Base-by-base conservation (phyloP, 2,113 vertebrate species). In the Pygoscelis antarcticus region DNA sequence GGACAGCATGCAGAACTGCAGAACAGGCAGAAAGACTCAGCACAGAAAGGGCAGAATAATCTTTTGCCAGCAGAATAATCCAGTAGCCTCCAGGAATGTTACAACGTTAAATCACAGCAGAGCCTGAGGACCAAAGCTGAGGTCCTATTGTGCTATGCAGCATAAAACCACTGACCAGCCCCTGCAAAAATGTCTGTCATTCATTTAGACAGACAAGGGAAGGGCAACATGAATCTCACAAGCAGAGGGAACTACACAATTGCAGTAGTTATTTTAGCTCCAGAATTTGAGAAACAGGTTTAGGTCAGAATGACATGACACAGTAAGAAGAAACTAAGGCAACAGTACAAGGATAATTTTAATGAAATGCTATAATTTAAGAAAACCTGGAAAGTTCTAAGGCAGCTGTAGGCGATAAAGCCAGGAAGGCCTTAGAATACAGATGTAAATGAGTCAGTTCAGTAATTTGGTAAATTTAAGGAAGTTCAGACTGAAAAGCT, bases 401-500 rank as follows among this genome's bases (percentile, higher is more conserved):
- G 42, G 74, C 74, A 83, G 42, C 36, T 87, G 26, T 42, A 87
- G 46, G 58, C 89, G 94, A 88, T 25, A 91, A 80, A 91, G 84
- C 55, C 84, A 93, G 54, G n/a, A 94, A 81, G 44, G 71, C 46
- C 71, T 87, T 68, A 74, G 85, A 95, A 93, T 92, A 92, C 75
- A 80, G 64, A 90, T 93, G 83, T 72, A 90, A 96, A 95, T 74
- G 42, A 95, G 72, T 66, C n/a, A 62, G 85, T 72, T 72, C 19
- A 68, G 61, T 86, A 66, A 83, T 74, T 9, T 80, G 77, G 83
- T 83, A 96, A 96, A 88, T 94, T 94, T 87, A 95, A 94, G 95
- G 79, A 87, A 78, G 66, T 71, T 84, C 88, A 89, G 65, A n/a
- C 51, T 88, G 60, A 97, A 89, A 97, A 91, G 83, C 84, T 92